Conservation (phyloP, 2,113 vertebrate species). For the Sporophila hypoxantha region DNA sequence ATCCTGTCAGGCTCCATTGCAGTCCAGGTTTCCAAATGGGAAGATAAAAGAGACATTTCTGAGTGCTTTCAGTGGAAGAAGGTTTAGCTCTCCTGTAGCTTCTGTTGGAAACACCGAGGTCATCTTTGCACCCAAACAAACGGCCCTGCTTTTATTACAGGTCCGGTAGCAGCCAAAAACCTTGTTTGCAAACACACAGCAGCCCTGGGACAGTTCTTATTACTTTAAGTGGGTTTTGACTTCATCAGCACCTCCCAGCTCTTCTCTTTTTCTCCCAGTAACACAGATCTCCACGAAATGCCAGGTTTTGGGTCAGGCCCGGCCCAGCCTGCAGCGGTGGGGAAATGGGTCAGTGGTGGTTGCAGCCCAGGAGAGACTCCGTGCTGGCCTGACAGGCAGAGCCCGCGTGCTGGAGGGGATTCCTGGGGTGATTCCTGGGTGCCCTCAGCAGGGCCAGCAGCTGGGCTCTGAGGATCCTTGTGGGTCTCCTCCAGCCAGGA, state of each 20-base stretch:
- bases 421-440: not conserved
- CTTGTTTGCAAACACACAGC: constrained; percentile 2
- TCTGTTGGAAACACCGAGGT: not conserved
- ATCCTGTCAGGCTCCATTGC: not conserved
- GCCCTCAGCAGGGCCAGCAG: not conserved
- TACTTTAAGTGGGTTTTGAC: not conserved
- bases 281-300: not conserved
- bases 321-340: not conserved
- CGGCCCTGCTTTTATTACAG: not conserved
- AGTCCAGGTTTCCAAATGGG: not conserved
- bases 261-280: not conserved
- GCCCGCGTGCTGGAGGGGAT: not conserved
- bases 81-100: not conserved
- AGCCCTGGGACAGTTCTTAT: not conserved
- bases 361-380: not conserved
- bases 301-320: not conserved
- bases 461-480: not conserved
- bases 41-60: constrained; percentile 26
- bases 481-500: not conserved
- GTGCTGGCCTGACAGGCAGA: not conserved
- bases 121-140: not conserved
- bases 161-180: not conserved
- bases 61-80: not conserved
- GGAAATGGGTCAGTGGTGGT: not conserved
- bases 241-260: not conserved